Evolutionary conservation across 2,797 vertebrate species (phyloP).

Genomic region (Spinibarbus caldwelli): DNA sequence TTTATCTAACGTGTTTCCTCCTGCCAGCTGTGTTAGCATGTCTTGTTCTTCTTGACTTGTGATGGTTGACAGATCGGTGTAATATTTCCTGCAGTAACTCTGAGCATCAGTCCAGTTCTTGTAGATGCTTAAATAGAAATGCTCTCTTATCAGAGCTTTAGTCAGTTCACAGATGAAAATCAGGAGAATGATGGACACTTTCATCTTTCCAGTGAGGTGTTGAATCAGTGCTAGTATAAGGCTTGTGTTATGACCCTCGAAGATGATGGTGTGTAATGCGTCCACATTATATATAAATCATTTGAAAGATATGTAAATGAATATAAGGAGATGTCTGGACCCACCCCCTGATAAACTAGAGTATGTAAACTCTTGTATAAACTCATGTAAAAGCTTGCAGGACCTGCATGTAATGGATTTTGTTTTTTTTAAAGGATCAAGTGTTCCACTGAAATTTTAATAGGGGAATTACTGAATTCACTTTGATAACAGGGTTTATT

Average conservation of each 20-base stretch:
- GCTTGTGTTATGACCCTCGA: neutral
- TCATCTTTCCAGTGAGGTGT: neutral
- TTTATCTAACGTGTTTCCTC: no score
- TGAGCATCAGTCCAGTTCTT: conserved; percentile 18
- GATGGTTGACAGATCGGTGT: conserved; percentile 26
- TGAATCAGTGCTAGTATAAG: neutral
- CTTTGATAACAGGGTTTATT: neutral
- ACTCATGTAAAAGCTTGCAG: neutral
- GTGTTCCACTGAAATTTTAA: neutral
- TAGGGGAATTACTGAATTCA: neutral
- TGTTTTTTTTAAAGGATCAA: neutral
- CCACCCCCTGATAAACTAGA: neutral
- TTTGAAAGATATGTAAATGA: neutral
- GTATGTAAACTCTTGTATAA: neutral
- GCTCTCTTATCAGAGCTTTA: neutral
- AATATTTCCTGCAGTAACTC: conserved; percentile 7
- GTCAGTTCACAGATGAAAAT: neutral
- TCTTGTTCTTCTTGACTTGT: neutral
- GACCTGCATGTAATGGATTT: neutral
- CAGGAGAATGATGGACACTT: neutral
- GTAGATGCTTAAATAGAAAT: neutral
- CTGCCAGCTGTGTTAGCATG: neutral
- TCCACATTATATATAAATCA: neutral
- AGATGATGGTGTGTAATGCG: neutral
- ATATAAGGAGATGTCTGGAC: neutral